Conservation (phyloP, 2,888 invertebrate species). For the Ichneumoninae sp. region DNA sequence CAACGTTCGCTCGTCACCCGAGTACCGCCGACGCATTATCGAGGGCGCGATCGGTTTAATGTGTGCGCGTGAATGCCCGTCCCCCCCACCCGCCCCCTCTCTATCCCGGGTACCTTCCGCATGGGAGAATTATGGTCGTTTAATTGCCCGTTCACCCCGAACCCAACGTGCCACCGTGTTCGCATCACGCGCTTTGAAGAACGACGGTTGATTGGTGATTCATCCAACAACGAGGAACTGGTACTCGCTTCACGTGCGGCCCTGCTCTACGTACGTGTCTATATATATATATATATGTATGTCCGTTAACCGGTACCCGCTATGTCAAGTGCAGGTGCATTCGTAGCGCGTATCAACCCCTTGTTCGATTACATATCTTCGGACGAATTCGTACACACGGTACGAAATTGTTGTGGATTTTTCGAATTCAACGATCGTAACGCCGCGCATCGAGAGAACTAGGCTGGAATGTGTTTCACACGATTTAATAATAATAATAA, state of each 20-base stretch:
- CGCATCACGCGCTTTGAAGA: constrained; percentile 52
- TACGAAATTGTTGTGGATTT: not conserved
- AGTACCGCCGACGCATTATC: constrained; percentile 68
- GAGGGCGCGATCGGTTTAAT: constrained; percentile 71
- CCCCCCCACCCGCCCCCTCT: not conserved
- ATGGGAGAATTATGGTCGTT: constrained; percentile 75
- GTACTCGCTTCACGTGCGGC: constrained; percentile 13
- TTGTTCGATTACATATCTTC: constrained; percentile 11
- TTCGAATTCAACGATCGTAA: not conserved
- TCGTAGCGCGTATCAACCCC: constrained; percentile 35
- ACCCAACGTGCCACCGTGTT: constrained; percentile 46
- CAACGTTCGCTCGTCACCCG: constrained; percentile 34
- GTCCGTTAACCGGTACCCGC: not conserved
- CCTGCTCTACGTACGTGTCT: not conserved
- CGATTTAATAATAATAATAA: no score
- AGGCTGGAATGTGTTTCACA: no score
- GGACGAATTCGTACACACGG: not conserved
- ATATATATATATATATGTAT: no score
- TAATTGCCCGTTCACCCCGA: constrained; percentile 70
- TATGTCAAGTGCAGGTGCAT: constrained; percentile 48
- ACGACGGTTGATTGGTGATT: constrained; percentile 79
- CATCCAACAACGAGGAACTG: constrained; percentile 69
- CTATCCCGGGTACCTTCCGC: constrained; percentile 59
- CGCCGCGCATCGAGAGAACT: not conserved
- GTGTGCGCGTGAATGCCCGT: constrained; percentile 66